phyloP scores from a whole-genome alignment of 2,888 invertebrate species.

The Drosophila sordidula region DNA sequence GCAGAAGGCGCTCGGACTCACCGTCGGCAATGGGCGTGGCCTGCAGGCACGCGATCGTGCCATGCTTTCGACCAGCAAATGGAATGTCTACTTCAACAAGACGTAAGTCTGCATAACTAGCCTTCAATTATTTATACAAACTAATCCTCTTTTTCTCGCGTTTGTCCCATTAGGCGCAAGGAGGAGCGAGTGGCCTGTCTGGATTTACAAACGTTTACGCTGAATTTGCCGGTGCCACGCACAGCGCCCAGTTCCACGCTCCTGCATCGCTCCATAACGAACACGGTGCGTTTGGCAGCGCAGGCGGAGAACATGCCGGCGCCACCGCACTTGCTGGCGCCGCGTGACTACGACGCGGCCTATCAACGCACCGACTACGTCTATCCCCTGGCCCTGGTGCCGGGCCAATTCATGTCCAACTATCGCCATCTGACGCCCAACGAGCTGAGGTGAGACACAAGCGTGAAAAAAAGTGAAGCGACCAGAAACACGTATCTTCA shows the following conservation, averaged over 20 bases:
- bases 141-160: constrained; percentile 3
- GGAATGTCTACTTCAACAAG: constrained; percentile 94
- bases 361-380: constrained; percentile 85
- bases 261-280: constrained; percentile 75
- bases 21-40: constrained; percentile 83
- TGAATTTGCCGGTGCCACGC: constrained; percentile 90
- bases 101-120: constrained; percentile 71
- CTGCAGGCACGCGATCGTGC: constrained; percentile 90
- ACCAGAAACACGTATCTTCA: too few relatives aligned
- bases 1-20: constrained; percentile 87
- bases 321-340: constrained; percentile 66
- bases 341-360: constrained; percentile 54
- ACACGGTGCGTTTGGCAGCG: constrained; percentile 61
- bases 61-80: constrained; percentile 93
- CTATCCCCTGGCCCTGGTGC: constrained; percentile 97
- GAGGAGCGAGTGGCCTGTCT: constrained; percentile 93
- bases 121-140: background rate
- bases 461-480: background rate
- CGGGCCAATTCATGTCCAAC: constrained; percentile 97
- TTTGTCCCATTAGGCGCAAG: constrained; percentile 85
- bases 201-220: constrained; percentile 95
- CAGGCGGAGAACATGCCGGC: constrained; percentile 64
- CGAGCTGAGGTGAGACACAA: constrained; percentile 88
- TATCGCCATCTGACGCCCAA: constrained; percentile 92
- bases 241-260: constrained; percentile 84